Evolutionary conservation across 2,797 vertebrate species (phyloP).

Genomic region (Cetoscarus ocellatus): DNA sequence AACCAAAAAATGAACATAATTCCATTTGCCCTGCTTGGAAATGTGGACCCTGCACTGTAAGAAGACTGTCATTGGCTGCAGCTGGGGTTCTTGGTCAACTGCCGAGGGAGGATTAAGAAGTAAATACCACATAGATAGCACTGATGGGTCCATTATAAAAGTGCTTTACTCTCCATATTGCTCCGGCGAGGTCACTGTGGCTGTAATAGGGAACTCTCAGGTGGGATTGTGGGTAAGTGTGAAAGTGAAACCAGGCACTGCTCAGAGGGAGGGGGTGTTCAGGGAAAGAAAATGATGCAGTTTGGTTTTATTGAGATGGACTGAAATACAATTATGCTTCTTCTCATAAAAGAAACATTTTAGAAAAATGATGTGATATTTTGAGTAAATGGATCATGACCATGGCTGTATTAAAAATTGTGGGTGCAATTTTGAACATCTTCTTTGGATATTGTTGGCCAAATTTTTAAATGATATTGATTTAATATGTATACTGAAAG

Average conservation of each 20-base stretch:
- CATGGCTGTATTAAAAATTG: background rate
- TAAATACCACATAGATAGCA: conserved; percentile 19
- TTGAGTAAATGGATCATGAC: background rate
- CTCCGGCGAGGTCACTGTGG: conserved; percentile 24
- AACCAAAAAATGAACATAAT: background rate
- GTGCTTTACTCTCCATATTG: conserved; percentile 27
- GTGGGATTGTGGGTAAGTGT: conserved; percentile 24
- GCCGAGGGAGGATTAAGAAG: conserved; percentile 7
- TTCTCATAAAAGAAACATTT: too few species aligned
- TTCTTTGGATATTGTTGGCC: too few species aligned
- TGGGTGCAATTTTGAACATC: too few species aligned
- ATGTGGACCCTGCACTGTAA: background rate
- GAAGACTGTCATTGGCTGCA: background rate
- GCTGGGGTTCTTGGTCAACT: background rate
- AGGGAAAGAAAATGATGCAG: background rate
- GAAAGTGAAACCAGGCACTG: conserved; percentile 20
- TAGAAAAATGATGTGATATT: conserved; percentile 5
- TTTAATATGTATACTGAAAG: too few species aligned
- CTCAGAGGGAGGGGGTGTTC: conserved; percentile 7
- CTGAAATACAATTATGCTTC: background rate
- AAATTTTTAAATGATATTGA: too few species aligned
- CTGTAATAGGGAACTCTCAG: conserved; percentile 30
- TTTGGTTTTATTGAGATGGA: background rate
- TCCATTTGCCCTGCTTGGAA: background rate
- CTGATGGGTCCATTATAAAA: conserved; percentile 31